Evolutionary conservation across 2,888 invertebrate species (phyloP), one percentile per base, ranked within the genome.

Genomic region (Rotaria macrura): DNA sequence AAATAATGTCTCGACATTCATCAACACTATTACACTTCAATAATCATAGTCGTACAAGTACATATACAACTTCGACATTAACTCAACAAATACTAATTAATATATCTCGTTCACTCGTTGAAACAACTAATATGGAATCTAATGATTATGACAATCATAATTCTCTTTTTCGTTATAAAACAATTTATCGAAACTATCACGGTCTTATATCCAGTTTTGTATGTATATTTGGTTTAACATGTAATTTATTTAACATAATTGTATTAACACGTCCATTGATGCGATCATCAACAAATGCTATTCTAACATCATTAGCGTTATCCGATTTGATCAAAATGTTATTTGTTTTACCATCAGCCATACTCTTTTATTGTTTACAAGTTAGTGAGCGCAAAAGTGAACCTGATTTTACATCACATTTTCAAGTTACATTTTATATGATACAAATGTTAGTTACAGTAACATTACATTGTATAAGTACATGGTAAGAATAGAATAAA

Each of bases 181-280:
- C 38, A 9, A 23, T 40, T 3, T 90, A 89, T 87, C 88, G 89
- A n/a, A 86, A 87, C 55, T 90, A 94, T 86, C 96, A 97, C 89
- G 96, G 96, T 72, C 95, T 95, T 91, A 93, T 95, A 85, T 95
- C 95, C 87, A 92, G 96, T 72, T 92, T 95, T 85, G 95, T 97
- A 87, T 96, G 96, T 91, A 92, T 95, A 85, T 94, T 96, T 89
- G 96, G 96, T 84, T 95, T 95, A 74, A 93, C 96, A 72, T 95
- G 96, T 86, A 97, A 96, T 91, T 93, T 94, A n/a, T 93, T 96
- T 89, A 97, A 96, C 91, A 95, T 97, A 87, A 95, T 97, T 23
- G 92, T 97, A 85, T 94, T 96, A 17, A 89, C 90, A 4, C 93
- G 95, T 23, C 93, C 94, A 47, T 95, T 96, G 91, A 96, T 97